phyloP scores from a whole-genome alignment of 1,140 invertebrate genomes.

The Micrasema longulum region DNA sequence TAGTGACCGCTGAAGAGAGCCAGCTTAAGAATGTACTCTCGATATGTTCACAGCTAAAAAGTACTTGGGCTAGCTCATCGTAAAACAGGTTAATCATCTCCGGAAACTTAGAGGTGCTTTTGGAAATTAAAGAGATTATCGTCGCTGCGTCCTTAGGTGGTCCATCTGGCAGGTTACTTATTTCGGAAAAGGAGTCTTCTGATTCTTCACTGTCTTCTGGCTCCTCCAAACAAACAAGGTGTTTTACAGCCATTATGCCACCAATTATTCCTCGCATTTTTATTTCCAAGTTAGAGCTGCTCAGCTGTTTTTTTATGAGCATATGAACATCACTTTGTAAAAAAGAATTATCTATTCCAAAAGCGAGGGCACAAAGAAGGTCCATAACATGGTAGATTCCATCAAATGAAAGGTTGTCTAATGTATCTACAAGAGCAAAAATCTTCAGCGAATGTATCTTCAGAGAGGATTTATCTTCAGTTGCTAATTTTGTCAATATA shows the following conservation, averaged over 20 bases:
- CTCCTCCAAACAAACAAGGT: conserved; percentile 58
- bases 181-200: conserved; percentile 57
- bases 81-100: conserved; percentile 76
- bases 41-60: conserved; percentile 65
- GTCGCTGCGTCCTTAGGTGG: conserved; percentile 61
- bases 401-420: conserved; percentile 60
- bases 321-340: conserved; percentile 66
- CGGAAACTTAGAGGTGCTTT: conserved; percentile 62
- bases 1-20: conserved; percentile 70
- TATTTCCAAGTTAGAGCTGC: conserved; percentile 60
- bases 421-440: conserved; percentile 61
- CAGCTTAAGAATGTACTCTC: conserved; percentile 73
- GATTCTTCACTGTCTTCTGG: conserved; percentile 55
- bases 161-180: conserved; percentile 59
- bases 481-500: conserved; percentile 62
- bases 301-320: conserved; percentile 65
- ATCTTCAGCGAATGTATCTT: conserved; percentile 64
- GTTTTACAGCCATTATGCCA: conserved; percentile 64
- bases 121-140: conserved; percentile 62
- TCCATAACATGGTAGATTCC: conserved; percentile 65
- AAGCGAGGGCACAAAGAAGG: conserved; percentile 64
- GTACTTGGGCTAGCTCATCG: conserved; percentile 76
- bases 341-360: conserved; percentile 61
- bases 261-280: conserved; percentile 65
- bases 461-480: conserved; percentile 60